These are phyloP conservation scores for Mactromeris polynyma DNA, from an alignment of 2,888 invertebrate species.

Conservation along the genomic window DNA sequence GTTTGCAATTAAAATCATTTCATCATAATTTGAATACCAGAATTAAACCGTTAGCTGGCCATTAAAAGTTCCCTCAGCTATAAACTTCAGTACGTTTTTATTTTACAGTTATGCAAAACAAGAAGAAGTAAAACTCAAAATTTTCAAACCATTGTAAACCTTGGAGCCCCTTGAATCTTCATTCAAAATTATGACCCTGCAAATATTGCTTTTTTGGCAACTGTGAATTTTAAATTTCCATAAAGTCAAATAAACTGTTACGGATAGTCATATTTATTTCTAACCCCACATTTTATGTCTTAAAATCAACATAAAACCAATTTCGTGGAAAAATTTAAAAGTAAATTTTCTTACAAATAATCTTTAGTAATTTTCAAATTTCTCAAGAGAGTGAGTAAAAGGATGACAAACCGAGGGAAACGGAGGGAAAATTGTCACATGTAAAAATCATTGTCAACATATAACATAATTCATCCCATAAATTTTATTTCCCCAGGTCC, in stretches of 20 bases:
- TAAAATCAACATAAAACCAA: background rate
- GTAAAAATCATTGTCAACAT: slow-evolving; percentile 21
- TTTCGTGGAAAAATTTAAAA: background rate
- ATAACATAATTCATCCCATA: background rate
- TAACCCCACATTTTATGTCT: background rate
- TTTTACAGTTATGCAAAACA: no score
- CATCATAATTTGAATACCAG: no score
- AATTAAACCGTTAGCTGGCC: background rate
- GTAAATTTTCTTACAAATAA: background rate
- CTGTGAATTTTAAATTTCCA: slow-evolving; percentile 5
- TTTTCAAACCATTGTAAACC: background rate
- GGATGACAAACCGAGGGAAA: background rate
- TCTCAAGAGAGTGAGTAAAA: background rate
- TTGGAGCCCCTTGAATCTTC: background rate
- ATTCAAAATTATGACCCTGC: background rate
- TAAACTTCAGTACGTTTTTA: no score
- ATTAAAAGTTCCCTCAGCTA: no score
- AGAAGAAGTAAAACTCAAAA: background rate
- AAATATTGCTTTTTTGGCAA: slow-evolving; percentile 13
- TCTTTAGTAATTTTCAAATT: background rate
- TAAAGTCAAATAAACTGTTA: background rate
- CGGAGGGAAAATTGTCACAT: background rate
- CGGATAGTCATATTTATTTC: background rate
- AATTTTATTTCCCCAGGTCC: slow-evolving; percentile 12
- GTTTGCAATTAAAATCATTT: background rate